Evolutionary conservation across 2,888 invertebrate genomes (phyloP).

Genomic region (Teleiodes luculella): DNA sequence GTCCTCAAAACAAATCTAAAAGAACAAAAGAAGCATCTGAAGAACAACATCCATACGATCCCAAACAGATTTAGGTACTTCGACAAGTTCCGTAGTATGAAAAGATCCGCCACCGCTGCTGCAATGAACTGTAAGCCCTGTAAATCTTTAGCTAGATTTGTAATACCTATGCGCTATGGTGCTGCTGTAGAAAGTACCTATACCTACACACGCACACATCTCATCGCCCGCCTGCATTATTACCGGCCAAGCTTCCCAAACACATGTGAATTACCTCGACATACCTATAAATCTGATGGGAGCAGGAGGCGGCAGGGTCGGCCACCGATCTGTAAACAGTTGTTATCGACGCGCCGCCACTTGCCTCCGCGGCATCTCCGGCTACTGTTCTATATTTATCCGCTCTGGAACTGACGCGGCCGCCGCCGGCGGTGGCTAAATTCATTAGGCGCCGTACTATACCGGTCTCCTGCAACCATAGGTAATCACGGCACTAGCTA

Average conservation of each 20-base stretch:
- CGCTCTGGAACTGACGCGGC: slow-evolving; percentile 67
- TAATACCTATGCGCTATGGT: no score
- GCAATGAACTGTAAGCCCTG: no score
- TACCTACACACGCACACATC: slow-evolving; percentile 28
- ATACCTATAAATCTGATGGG: slow-evolving; percentile 66
- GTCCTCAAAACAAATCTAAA: no score
- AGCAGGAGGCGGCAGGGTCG: slow-evolving; percentile 71
- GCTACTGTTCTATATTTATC: slow-evolving; percentile 74
- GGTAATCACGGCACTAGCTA: slow-evolving; percentile 70
- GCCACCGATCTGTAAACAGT: slow-evolving; percentile 76
- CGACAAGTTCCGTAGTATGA: no score
- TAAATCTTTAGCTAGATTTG: no score
- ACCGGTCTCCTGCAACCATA: slow-evolving; percentile 75
- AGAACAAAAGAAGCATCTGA: no score
- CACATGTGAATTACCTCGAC: slow-evolving; percentile 53
- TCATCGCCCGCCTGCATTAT: slow-evolving; percentile 42
- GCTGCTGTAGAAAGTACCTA: no score
- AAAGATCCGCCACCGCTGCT: no score
- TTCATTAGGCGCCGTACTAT: slow-evolving; percentile 71
- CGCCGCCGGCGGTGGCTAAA: slow-evolving; percentile 67
- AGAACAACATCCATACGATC: no score
- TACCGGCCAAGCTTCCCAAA: slow-evolving; percentile 32
- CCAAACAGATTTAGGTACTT: no score
- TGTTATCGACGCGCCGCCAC: slow-evolving; percentile 74
- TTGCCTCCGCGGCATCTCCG: slow-evolving; percentile 69